Evolutionary conservation across 2,888 invertebrate species (phyloP), one percentile per base, ranked within the genome.

Genomic region (Morpho deidamia): DNA sequence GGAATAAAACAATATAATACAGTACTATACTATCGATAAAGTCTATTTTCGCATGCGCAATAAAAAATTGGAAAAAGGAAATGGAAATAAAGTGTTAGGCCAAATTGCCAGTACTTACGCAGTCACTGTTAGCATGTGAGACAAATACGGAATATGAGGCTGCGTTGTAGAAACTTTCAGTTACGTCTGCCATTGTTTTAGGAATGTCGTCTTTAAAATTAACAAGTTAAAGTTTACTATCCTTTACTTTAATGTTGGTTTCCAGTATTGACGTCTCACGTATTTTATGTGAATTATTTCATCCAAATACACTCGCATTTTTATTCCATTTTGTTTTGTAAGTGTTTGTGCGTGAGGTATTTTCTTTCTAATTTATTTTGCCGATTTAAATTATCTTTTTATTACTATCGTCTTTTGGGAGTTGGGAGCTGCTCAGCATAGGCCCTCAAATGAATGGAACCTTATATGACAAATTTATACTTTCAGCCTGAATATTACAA

Each of bases 91-190:
- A 73, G 70, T 73, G 67, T 67, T 68, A 70, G 70, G 69, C 71
- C 72, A 72, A 74, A 74, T 77, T 76, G 74, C 70, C 67, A 69
- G 73, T 74, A 73, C 72, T 72, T 74, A 73, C 66, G 68, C 65
- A 71, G 66, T 67, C 70, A 71, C 70, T 71, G 71, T 67, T 63
- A 68, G 62, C 69, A 72, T 66, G 71, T 70, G 75, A 75, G 72
- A 69, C 71, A 72, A 75, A 75, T 72, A 74, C 71, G 52, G 67
- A 73, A 72, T 69, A 71, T 72, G 70, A 71, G 69, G 68, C 65
- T 64, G 66, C 60, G 59, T 34, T 54, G 53, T 60, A 50, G 56
- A 59, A 70, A 67, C 61, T 70, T 67, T 63, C 64, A 53, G 58
- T 64, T 60, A 63, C 56, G 48, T 40, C 40, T 39, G 39, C 43